These are phyloP conservation scores for Drosophila nigromelanica DNA, from an alignment of 1,140 invertebrate genomes.

Conservation along the genomic window DNA sequence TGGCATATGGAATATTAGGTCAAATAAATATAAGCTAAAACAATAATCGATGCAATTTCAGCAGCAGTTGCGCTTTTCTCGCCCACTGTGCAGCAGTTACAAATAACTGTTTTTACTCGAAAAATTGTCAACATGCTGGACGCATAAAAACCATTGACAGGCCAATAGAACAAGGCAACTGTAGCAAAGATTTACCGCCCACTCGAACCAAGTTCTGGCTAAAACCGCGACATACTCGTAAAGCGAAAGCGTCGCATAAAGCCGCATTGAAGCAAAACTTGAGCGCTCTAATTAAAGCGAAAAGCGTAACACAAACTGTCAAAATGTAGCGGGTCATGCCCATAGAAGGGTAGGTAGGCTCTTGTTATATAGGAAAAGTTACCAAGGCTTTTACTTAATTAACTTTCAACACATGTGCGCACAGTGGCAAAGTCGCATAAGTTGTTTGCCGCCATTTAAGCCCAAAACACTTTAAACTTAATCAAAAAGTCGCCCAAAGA, in stretches of 20 bases:
- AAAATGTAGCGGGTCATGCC: slow-evolving; percentile 49
- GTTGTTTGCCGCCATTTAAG: slow-evolving; percentile 32
- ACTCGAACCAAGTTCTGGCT: no score
- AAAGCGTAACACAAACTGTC: slow-evolving; percentile 53
- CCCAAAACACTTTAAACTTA: slow-evolving; percentile 58
- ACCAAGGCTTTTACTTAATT: slow-evolving; percentile 60
- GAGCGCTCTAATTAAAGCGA: slow-evolving; percentile 62
- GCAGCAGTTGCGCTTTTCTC: background rate
- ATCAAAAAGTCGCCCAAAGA: slow-evolving; percentile 40
- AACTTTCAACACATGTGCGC: slow-evolving; percentile 58
- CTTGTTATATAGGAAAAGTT: no score
- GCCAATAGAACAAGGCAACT: slow-evolving; percentile 22
- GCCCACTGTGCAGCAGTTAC: slow-evolving; percentile 1
- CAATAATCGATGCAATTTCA: background rate
- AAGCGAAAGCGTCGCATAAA: background rate
- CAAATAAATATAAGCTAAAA: background rate
- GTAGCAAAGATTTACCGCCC: slow-evolving; percentile 20
- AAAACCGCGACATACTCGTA: slow-evolving; percentile 25
- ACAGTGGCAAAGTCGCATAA: background rate
- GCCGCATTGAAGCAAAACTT: background rate
- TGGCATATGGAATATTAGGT: background rate
- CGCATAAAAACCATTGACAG: slow-evolving; percentile 25
- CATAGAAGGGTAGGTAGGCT: background rate
- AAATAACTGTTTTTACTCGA: background rate
- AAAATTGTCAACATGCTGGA: slow-evolving; percentile 18